Evolutionary conservation across 2,113 vertebrate species (phyloP).

Genomic region (Pandion haliaetus): DNA sequence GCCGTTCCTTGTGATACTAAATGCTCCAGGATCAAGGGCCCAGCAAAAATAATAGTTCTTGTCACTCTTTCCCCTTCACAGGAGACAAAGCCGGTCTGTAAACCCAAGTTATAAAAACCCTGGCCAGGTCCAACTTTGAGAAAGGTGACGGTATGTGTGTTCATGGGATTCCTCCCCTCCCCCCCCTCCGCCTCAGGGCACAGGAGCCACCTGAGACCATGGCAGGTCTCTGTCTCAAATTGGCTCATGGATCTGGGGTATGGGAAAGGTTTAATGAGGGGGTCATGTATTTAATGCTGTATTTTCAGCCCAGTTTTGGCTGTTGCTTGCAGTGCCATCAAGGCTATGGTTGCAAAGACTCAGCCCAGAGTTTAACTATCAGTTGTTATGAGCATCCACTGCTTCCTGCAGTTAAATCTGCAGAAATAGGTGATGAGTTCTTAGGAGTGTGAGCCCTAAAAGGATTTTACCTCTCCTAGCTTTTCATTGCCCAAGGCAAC

Average conservation of each 20-base stretch:
- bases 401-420: neutral
- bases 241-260: neutral
- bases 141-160: neutral
- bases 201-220: neutral
- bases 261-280: neutral
- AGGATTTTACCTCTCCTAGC: neutral
- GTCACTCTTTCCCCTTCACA: neutral
- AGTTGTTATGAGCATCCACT: neutral
- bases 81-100: neutral
- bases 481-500: neutral
- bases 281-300: neutral
- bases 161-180: neutral
- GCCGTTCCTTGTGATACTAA: rapidly evolving
- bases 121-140: neutral
- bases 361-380: neutral
- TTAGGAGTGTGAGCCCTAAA: neutral
- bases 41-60: neutral
- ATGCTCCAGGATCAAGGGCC: neutral
- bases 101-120: neutral
- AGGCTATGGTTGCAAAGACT: neutral
- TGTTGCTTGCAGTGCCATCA: neutral
- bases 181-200: neutral
- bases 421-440: neutral
- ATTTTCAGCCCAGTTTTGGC: neutral
- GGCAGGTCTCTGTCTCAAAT: neutral